phyloP scores from a whole-genome alignment of 2,888 invertebrate species.

The Acrocera orbiculus region DNA sequence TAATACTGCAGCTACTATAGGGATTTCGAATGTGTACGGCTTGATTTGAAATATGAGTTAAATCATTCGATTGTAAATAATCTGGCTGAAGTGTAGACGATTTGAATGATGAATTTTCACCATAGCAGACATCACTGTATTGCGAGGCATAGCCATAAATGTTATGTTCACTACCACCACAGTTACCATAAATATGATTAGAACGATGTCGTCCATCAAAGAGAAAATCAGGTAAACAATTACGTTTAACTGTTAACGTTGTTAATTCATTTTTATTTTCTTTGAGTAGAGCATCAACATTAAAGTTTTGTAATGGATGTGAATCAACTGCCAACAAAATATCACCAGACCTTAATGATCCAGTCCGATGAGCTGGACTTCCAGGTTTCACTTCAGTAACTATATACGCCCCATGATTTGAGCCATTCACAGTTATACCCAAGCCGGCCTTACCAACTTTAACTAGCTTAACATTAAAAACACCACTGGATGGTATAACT shows the following conservation, averaged over 20 bases:
- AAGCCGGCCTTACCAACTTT: conserved; percentile 55
- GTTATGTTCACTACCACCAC: conserved; percentile 20
- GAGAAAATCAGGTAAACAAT: conserved; percentile 28
- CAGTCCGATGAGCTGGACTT: conserved; percentile 77
- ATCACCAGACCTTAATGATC: conserved; percentile 73
- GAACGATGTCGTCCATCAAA: conserved; percentile 25
- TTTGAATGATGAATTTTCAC: conserved; percentile 25
- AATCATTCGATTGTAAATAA: conserved; percentile 20
- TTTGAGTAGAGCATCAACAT: conserved; percentile 28
- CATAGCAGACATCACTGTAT: conserved; percentile 22
- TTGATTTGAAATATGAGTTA: conserved; percentile 12
- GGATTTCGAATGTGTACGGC: conserved; percentile 25
- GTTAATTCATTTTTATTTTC: conserved; percentile 26
- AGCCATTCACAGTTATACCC: conserved; percentile 78
- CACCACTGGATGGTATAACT: conserved; percentile 77
- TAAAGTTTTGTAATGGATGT: conserved; percentile 45
- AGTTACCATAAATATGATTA: conserved; percentile 28
- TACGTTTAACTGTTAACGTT: conserved; percentile 28
- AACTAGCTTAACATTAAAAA: conserved; percentile 77
- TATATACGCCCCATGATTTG: conserved; percentile 40
- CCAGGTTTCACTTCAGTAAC: conserved; percentile 82
- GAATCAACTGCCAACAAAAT: conserved; percentile 74
- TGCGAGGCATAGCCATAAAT: conserved; percentile 23
- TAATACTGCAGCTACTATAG: conserved; percentile 6
- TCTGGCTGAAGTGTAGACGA: conserved; percentile 29